A percentile compares a stretch with the other conserved stretches of the same genome.
Conservation (phyloP, 2,113 vertebrate species). For the Vidua chalybeata region DNA sequence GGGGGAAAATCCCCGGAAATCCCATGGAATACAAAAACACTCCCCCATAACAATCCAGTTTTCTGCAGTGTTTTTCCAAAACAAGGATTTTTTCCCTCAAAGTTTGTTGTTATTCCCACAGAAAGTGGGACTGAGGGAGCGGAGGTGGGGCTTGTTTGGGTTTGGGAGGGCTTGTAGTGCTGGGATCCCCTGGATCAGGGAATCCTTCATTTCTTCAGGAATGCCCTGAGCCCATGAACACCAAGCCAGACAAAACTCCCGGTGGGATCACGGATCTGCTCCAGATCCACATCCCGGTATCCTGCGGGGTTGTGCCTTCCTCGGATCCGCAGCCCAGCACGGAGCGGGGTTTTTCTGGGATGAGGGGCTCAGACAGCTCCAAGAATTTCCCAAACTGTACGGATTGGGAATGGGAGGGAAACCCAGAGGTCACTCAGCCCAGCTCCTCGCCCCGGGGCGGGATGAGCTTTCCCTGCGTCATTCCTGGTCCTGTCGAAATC, state of each 20-base stretch:
- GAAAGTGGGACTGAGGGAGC: not conserved
- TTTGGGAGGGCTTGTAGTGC: not conserved
- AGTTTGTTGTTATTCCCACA: not conserved
- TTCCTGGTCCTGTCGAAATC: not conserved
- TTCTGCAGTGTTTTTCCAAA: not conserved
- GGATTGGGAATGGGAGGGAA: not conserved
- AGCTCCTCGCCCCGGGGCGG: not conserved
- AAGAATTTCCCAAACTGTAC: not conserved
- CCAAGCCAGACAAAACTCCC: not conserved
- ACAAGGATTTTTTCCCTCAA: not conserved
- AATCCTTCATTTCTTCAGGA: not conserved
- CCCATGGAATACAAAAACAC: not conserved
- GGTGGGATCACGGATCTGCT: not conserved
- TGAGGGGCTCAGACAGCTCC: not conserved
- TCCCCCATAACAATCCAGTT: rapidly evolving
- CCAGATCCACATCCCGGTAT: not conserved
- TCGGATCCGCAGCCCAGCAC: rapidly evolving
- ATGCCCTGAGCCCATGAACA: not conserved
- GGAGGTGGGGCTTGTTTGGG: rapidly evolving
- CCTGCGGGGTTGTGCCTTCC: not conserved
- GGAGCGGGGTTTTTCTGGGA: not conserved
- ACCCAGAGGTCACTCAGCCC: not conserved
- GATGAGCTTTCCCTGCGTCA: not conserved
- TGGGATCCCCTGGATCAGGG: not conserved
- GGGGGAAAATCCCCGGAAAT: not conserved